Evolutionary conservation across 2,888 invertebrate genomes (phyloP).

Genomic region (Labia minor): DNA sequence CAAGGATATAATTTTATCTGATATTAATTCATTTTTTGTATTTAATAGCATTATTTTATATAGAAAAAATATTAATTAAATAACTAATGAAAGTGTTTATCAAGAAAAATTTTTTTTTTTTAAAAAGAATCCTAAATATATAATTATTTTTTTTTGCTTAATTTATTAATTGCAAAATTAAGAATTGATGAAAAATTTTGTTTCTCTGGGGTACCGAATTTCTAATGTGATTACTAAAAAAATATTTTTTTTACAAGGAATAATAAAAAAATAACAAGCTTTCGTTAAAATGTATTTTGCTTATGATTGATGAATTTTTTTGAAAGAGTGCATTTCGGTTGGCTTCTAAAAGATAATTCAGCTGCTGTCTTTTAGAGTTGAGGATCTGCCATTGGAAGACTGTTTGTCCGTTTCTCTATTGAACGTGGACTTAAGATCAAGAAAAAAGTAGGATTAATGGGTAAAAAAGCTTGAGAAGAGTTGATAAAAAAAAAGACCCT

Average conservation of each 20-base stretch:
- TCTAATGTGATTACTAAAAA: too few species aligned
- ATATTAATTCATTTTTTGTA: too few species aligned
- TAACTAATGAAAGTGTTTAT: too few species aligned
- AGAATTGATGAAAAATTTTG: too few species aligned
- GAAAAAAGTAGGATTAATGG: background rate
- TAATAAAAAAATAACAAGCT: background rate
- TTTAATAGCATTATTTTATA: too few species aligned
- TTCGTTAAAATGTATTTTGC: background rate
- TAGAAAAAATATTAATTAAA: too few species aligned
- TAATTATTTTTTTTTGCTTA: too few species aligned
- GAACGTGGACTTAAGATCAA: background rate
- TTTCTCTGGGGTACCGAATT: too few species aligned
- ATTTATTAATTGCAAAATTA: too few species aligned
- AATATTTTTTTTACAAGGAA: background rate
- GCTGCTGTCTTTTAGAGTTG: background rate
- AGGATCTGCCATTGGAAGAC: background rate
- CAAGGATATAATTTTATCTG: too few species aligned
- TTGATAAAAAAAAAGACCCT: background rate
- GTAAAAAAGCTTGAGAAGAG: background rate
- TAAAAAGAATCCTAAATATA: too few species aligned
- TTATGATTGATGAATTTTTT: background rate
- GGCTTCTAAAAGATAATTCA: background rate
- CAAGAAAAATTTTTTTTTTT: too few species aligned
- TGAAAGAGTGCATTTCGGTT: background rate
- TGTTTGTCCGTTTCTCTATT: conserved; percentile 13